Percentiles rank a stretch among this genome's conserved stretches.
Evolutionary conservation across 2,797 vertebrate genomes (phyloP).

Genomic region (Tinamus major): DNA sequence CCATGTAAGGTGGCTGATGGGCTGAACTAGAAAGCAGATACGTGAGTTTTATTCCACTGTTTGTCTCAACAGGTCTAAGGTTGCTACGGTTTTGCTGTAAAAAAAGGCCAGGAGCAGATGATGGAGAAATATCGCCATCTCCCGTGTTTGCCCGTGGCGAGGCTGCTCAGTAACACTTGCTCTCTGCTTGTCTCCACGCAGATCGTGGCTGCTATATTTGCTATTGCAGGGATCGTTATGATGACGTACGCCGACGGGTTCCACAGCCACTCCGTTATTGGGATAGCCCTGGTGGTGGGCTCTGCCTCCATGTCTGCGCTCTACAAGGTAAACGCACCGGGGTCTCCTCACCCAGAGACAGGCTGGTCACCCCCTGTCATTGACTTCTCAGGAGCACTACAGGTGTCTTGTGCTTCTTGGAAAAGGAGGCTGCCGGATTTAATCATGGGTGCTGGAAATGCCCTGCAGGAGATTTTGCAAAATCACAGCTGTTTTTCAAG

Average conservation of each 20-base stretch:
- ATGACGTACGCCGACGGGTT: constrained; percentile 98
- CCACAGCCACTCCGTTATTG: constrained; percentile 96
- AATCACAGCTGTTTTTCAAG: background rate
- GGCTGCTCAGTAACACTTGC: constrained; percentile 23
- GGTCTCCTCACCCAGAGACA: background rate
- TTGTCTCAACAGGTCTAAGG: background rate
- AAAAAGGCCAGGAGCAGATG: background rate
- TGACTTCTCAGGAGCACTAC: background rate
- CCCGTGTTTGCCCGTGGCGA: background rate
- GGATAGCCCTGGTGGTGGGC: constrained; percentile 93
- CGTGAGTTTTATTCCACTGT: background rate
- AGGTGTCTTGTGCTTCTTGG: background rate
- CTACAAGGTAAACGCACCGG: constrained; percentile 88
- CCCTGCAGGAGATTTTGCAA: background rate
- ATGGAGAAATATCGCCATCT: background rate
- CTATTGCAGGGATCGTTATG: constrained; percentile 98
- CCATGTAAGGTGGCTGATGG: background rate
- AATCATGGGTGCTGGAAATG: background rate
- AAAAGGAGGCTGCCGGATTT: background rate
- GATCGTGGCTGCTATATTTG: constrained; percentile 98
- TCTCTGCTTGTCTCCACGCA: constrained; percentile 71
- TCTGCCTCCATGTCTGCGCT: constrained; percentile 96
- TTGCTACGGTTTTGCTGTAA: background rate
- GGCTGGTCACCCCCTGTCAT: rapidly evolving
- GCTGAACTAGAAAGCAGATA: background rate